Base-by-base conservation (phyloP, 2,113 vertebrate species). In the Hirundichthys speculiger region DNA sequence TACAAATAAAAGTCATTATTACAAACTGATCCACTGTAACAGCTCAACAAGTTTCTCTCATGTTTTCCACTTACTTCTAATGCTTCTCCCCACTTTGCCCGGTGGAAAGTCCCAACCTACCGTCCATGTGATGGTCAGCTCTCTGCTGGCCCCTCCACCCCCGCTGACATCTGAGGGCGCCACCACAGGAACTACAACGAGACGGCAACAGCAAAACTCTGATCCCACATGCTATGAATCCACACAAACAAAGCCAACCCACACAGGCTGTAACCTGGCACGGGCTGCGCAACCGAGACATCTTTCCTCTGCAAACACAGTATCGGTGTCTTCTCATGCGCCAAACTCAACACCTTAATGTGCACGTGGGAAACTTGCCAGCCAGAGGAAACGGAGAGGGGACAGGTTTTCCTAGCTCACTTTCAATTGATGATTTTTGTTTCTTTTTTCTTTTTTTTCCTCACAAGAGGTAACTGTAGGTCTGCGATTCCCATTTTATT, bases 71-170 rank as follows among this genome's bases (percentile, higher is more conserved):
- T 45, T 38, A 64, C 49, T 47, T 21, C 20, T 72, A 64, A 62
- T 40, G 60, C 25, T 45, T 50, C 14, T 18, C 22, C 45, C 39
- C 54, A 24, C 7, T 52, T 45, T 20, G 21, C 18, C 3, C 60
- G 42, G 48, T 61, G 75, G 56, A 72, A 79, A 77, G 15, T 76
- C 45, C 71, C 64, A 60, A 93, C 94, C 38, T 91, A 98, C 98
- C 89, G 94, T 95, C 98, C 98, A 99, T 0, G 95, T 98, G 88
- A 99, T 96, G 61, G 93, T 98, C 89, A 99, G 89, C 64, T 99
- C 98, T 75, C 94, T 91, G 84, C 94, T 96, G 49, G 89, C 93
- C 76, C 96, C 96, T 18, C 96, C 96, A 0, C 97, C 96, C 64
- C 97, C 97, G 49, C 94, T 90, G 2, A 99, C 92, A 76, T 97